These are phyloP conservation scores for Cheilosia pagana DNA, from an alignment of 2,888 invertebrate species.

Conservation along the genomic window DNA sequence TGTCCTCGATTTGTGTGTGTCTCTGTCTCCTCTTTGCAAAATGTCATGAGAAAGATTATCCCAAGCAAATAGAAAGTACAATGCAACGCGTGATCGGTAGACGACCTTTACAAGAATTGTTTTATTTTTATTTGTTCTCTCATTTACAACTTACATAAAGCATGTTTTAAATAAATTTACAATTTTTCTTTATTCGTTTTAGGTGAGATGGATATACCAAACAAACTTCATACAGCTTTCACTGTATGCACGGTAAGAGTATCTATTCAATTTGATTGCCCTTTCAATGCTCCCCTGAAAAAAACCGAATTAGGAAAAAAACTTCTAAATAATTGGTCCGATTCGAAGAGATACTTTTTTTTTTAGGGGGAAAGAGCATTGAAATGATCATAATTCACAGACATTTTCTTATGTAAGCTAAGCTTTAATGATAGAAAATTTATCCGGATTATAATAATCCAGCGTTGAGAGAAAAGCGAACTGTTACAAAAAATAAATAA, in stretches of 20 bases:
- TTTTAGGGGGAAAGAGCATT: conserved; percentile 9
- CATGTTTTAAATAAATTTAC: background rate
- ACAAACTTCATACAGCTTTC: background rate
- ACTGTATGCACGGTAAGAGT: conserved; percentile 10
- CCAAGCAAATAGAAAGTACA: conserved; percentile 15
- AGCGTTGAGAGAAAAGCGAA: background rate
- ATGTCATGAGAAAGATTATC: background rate
- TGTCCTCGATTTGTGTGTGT: background rate
- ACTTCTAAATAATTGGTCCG: conserved; percentile 14
- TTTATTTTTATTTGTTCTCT: background rate
- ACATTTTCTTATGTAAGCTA: conserved; percentile 6
- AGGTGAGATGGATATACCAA: conserved; percentile 3
- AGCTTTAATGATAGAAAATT: conserved; percentile 1
- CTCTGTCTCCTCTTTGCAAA: background rate
- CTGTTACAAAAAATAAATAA: background rate
- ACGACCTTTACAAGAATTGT: background rate
- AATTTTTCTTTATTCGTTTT: conserved; percentile 3
- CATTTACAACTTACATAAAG: background rate
- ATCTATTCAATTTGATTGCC: background rate
- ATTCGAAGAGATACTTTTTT: conserved; percentile 24
- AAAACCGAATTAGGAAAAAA: conserved; percentile 31
- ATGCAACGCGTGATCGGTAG: background rate
- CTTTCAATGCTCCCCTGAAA: conserved; percentile 8
- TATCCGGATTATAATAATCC: background rate
- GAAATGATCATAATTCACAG: background rate